phyloP scores from a whole-genome alignment of 2,797 vertebrate species.

The Xiphorhynchus erythropygius region DNA sequence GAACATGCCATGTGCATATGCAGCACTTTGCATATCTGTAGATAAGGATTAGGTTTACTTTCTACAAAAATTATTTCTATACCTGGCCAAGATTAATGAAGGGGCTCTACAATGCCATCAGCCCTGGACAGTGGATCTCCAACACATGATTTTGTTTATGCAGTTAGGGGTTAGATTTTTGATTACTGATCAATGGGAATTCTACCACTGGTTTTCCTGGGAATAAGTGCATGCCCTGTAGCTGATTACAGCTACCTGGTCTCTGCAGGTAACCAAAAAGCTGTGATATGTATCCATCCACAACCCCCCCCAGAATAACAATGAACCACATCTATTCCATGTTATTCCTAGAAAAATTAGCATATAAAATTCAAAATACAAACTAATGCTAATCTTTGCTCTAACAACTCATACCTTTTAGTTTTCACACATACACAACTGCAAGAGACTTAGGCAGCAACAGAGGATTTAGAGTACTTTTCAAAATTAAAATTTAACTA shows the following conservation, averaged over 20 bases:
- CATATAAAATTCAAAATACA: conserved; percentile 3
- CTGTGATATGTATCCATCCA: neutral
- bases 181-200: neutral
- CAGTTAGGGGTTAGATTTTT: neutral
- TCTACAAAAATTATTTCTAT: neutral
- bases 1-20: neutral
- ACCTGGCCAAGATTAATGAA: neutral
- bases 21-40: neutral
- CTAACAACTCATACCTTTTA: neutral
- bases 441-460: neutral
- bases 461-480: neutral
- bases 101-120: neutral
- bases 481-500: neutral
- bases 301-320: neutral
- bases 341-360: neutral
- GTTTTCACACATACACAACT: neutral
- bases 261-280: neutral
- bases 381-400: neutral
- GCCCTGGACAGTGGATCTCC: neutral
- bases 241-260: neutral
- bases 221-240: neutral
- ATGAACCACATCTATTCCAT: neutral
- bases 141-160: neutral
- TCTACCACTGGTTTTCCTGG: neutral
- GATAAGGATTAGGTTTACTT: neutral